Percentiles rank a stretch among this genome's conserved stretches.
These are phyloP conservation scores for Galemys pyrenaicus DNA, from an alignment of 2,113 vertebrate genomes.

Conservation along the genomic window DNA sequence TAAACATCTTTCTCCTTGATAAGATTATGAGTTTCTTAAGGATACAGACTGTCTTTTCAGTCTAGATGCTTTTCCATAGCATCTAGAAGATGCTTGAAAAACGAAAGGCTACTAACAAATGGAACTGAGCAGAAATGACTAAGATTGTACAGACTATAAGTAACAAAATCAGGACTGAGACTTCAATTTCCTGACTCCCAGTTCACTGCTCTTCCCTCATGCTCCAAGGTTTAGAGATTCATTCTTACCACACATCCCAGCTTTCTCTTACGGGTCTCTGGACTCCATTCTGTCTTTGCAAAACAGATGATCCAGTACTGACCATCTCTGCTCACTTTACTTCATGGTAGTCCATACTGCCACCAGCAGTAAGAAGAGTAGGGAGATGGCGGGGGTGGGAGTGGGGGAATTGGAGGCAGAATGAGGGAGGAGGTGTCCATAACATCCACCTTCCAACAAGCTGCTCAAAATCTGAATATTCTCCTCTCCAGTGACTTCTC, in stretches of 20 bases:
- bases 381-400: too few species aligned
- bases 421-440: not conserved
- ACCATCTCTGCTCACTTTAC: not conserved
- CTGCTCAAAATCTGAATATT: not conserved
- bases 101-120: not conserved
- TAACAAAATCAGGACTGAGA: not conserved
- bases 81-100: not conserved
- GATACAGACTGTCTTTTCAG: not conserved
- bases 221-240: not conserved
- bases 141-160: not conserved
- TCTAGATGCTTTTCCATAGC: not conserved
- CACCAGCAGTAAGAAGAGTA: not conserved
- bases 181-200: not conserved
- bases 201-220: not conserved
- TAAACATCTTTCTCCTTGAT: not conserved
- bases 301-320: not conserved
- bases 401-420: too few species aligned
- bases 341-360: not conserved
- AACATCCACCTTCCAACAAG: not conserved
- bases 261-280: not conserved
- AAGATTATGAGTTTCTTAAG: not conserved
- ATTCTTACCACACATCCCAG: not conserved
- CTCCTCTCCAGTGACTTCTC: not conserved
- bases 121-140: not conserved
- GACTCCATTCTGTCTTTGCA: not conserved